These are phyloP conservation scores for Dicrostonyx torquatus DNA, from an alignment of 2,797 vertebrate species.

Conservation along the genomic window DNA sequence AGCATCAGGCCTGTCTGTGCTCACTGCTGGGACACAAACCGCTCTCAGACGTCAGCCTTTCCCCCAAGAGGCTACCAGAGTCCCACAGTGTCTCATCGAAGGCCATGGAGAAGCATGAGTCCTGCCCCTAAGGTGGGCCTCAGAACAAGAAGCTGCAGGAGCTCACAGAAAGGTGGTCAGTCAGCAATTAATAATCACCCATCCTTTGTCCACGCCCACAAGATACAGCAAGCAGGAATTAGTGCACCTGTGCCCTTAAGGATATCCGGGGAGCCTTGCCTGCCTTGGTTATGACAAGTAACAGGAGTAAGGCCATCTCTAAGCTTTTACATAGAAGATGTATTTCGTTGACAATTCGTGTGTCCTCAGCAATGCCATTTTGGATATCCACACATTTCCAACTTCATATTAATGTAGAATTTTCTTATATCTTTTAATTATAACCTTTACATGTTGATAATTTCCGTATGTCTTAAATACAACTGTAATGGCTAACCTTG, in stretches of 20 bases:
- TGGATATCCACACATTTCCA: not conserved
- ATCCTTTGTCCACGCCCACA: not conserved
- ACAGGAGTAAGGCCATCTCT: not conserved
- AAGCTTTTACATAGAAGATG: not conserved
- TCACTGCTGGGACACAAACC: not conserved
- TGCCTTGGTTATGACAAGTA: not conserved
- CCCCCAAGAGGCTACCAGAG: accelerated
- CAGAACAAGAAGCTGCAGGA: not conserved
- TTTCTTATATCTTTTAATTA: not conserved
- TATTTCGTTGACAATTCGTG: not conserved
- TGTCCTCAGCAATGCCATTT: not conserved
- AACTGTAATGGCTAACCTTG: not conserved
- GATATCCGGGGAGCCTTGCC: not conserved
- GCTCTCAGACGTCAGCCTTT: not conserved
- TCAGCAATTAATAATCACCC: not conserved
- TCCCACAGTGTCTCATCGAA: not conserved
- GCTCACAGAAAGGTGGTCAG: not conserved
- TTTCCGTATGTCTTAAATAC: not conserved
- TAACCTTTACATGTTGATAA: not conserved
- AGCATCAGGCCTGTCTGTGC: not conserved
- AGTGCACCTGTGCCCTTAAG: not conserved
- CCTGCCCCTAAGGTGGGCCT: too few relatives aligned
- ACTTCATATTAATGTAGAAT: not conserved
- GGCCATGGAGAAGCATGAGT: accelerated
- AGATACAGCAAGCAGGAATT: not conserved